A percentile compares a stretch with the other conserved stretches of the same genome.
Evolutionary conservation across 2,113 vertebrate species (phyloP).

Genomic region (Callipepla squamata): DNA sequence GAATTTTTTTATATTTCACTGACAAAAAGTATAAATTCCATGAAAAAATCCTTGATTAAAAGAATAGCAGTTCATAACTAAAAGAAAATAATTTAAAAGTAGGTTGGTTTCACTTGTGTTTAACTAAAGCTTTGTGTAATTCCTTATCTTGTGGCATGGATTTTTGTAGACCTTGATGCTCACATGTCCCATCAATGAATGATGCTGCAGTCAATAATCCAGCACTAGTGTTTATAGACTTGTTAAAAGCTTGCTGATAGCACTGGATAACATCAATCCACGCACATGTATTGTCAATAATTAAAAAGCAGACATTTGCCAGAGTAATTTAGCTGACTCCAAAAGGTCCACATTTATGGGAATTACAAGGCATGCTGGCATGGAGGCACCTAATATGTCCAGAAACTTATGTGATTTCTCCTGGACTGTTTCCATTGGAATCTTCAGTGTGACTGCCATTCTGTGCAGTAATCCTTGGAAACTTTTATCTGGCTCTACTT

Average conservation of each 20-base stretch:
- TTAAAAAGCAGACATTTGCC: neutral
- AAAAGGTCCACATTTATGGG: neutral
- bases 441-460: conserved; percentile 3
- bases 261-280: conserved; percentile 11
- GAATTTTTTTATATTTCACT: neutral
- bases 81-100: neutral
- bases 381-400: neutral
- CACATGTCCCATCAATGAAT: neutral
- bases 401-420: conserved; percentile 26
- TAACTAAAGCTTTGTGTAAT: neutral
- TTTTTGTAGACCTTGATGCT: neutral
- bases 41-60: neutral
- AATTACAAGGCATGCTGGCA: conserved; percentile 22
- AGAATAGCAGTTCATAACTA: neutral
- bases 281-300: neutral
- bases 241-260: conserved; percentile 25
- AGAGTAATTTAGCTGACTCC: conserved; percentile 36
- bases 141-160: neutral
- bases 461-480: neutral
- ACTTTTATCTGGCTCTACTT: neutral
- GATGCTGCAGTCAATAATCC: neutral
- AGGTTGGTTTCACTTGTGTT: neutral
- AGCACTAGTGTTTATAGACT: rapidly evolving
- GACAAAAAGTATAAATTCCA: neutral
- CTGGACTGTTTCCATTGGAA: conserved; percentile 18